phyloP scores from a whole-genome alignment of 2,888 invertebrate genomes.

The Slavum lentiscoides region DNA sequence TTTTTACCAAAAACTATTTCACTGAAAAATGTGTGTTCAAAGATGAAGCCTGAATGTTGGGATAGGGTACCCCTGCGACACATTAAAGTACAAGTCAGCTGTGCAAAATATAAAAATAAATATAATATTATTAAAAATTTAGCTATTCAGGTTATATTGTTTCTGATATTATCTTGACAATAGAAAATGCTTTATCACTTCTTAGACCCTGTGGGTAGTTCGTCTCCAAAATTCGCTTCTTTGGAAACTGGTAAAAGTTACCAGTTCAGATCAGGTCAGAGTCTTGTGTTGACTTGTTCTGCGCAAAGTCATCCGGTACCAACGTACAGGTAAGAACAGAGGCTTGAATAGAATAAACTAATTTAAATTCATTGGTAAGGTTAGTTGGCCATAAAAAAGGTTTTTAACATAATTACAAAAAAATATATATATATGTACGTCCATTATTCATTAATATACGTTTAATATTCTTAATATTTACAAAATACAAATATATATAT shows the following conservation, averaged over 20 bases:
- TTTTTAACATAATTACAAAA: background rate
- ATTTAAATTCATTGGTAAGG: slow-evolving; percentile 68
- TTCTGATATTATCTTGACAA: slow-evolving; percentile 16
- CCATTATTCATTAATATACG: no score
- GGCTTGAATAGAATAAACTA: slow-evolving; percentile 5
- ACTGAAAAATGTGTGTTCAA: slow-evolving; percentile 44
- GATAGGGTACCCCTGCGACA: slow-evolving; percentile 88
- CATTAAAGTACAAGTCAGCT: slow-evolving; percentile 38
- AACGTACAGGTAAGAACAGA: slow-evolving; percentile 65
- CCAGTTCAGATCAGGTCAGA: slow-evolving; percentile 58
- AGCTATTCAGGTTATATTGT: slow-evolving; percentile 5
- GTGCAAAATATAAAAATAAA: slow-evolving; percentile 19
- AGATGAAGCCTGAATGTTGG: slow-evolving; percentile 87
- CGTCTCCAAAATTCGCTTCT: slow-evolving; percentile 69
- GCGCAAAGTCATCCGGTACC: slow-evolving; percentile 73
- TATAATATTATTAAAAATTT: background rate
- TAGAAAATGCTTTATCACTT: slow-evolving; percentile 58
- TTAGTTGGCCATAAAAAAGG: slow-evolving; percentile 60
- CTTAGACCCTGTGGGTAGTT: slow-evolving; percentile 72
- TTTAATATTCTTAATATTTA: background rate
- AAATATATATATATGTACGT: no score
- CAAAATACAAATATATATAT: background rate
- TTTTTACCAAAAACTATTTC: background rate
- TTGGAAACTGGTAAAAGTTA: slow-evolving; percentile 61
- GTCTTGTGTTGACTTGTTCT: slow-evolving; percentile 71